Percentiles rank a stretch among this genome's conserved stretches.
These are phyloP conservation scores for Dromiciops gliroides DNA, from an alignment of 2,113 vertebrate species.

Conservation along the genomic window DNA sequence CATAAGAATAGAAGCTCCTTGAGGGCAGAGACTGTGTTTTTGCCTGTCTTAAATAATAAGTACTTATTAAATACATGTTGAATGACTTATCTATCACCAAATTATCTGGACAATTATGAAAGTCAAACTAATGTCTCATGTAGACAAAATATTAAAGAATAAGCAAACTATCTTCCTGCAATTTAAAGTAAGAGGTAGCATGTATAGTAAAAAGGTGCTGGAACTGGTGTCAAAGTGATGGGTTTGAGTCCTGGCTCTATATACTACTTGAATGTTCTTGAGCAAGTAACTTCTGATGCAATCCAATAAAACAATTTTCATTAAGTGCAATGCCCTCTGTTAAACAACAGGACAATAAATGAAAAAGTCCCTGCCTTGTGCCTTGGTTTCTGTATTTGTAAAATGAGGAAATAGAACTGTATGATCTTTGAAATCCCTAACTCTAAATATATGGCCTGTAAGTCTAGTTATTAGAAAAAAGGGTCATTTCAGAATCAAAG, in stretches of 20 bases:
- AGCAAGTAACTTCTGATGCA: not conserved
- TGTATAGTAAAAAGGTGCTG: not conserved
- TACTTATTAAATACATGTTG: not conserved
- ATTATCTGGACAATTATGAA: not conserved
- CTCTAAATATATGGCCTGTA: not conserved
- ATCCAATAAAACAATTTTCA: not conserved
- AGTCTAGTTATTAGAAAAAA: not conserved
- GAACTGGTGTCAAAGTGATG: not conserved
- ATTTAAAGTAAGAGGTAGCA: not conserved
- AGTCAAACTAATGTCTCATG: not conserved
- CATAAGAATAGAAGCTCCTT: not conserved
- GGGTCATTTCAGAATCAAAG: constrained; percentile 21
- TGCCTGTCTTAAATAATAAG: not conserved
- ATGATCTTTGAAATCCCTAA: not conserved
- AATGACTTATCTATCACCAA: not conserved
- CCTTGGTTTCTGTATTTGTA: not conserved
- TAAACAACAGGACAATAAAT: not conserved
- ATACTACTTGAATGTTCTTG: not conserved
- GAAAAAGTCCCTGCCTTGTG: not conserved
- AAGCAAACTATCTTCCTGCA: not conserved
- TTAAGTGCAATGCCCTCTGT: not conserved
- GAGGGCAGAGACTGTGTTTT: not conserved
- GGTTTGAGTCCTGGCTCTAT: not conserved
- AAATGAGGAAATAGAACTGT: not conserved
- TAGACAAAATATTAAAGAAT: not conserved